phyloP scores from a whole-genome alignment of 1,140 invertebrate species.

The Pissodes strobi region DNA sequence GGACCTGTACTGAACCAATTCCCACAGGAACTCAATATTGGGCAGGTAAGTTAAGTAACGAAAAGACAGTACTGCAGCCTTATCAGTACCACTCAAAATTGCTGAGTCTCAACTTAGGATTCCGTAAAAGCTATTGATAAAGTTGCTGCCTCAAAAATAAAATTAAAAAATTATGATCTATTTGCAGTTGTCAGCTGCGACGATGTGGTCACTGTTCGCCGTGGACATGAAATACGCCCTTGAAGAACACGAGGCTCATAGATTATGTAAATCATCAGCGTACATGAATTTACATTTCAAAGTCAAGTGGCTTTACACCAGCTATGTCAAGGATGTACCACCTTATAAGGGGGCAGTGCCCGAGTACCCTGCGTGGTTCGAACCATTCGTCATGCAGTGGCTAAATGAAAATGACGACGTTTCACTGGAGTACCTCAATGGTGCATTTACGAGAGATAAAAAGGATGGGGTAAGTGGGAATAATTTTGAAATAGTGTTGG shows the following conservation, averaged over 20 bases:
- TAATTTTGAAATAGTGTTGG: no score
- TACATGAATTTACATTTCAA: conserved; percentile 99
- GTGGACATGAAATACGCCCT: conserved; percentile 98
- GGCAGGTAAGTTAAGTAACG: conserved; percentile 77
- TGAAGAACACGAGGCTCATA: conserved; percentile 95
- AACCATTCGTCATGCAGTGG: conserved; percentile 99
- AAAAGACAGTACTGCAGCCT: no score
- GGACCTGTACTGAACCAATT: conserved; percentile 98
- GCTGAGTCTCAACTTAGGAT: no score
- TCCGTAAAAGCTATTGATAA: no score
- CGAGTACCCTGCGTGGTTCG: conserved; percentile 99
- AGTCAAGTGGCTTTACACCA: conserved; percentile 98
- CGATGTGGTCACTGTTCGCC: conserved; percentile 96
- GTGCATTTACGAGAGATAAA: conserved; percentile 98
- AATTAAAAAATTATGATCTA: background rate
- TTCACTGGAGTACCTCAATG: conserved; percentile 97
- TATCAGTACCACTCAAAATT: no score
- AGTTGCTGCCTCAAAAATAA: background rate
- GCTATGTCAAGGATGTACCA: conserved; percentile 98
- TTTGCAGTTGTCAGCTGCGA: conserved; percentile 88
- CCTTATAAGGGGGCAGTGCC: conserved; percentile 92
- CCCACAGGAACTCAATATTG: conserved; percentile 89
- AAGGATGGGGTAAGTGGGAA: conserved; percentile 92
- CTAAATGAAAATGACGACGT: conserved; percentile 99
- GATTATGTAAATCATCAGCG: conserved; percentile 94